These are phyloP conservation scores for Tachina fera DNA, from an alignment of 2,888 invertebrate species.

Conservation along the genomic window DNA sequence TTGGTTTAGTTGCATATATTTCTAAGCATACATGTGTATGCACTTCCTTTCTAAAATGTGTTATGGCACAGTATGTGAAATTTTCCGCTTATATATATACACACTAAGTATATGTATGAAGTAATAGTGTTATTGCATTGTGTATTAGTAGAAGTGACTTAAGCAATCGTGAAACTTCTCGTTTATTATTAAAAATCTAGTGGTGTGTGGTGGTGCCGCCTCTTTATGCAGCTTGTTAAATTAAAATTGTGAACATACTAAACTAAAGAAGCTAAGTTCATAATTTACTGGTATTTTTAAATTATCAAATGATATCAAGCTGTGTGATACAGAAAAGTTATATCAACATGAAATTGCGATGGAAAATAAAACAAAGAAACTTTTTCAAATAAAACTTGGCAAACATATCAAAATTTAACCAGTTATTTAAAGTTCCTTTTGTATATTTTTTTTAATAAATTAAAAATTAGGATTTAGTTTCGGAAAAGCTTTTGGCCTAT, in stretches of 20 bases:
- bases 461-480: too few relatives aligned
- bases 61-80: constrained; percentile 5
- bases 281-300: constrained; percentile 56
- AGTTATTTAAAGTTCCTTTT: too few relatives aligned
- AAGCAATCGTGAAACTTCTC: constrained; percentile 52
- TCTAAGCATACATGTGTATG: background rate
- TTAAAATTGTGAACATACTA: constrained; percentile 54
- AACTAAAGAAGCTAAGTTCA: constrained; percentile 41
- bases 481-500: too few relatives aligned
- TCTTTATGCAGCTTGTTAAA: constrained; percentile 57
- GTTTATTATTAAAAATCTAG: constrained; percentile 47
- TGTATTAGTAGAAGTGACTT: constrained; percentile 38
- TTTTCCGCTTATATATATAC: background rate
- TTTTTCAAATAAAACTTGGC: constrained; percentile 26
- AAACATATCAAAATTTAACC: background rate
- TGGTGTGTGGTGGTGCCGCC: constrained; percentile 56
- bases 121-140: background rate
- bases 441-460: too few relatives aligned
- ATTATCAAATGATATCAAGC: constrained; percentile 67
- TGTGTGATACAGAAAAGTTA: constrained; percentile 71
- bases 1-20: background rate
- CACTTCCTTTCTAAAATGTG: background rate
- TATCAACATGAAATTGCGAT: constrained; percentile 66
- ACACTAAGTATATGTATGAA: background rate
- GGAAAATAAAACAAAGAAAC: constrained; percentile 1